Evolutionary conservation across 2,797 vertebrate genomes (phyloP), one percentile per base, ranked within the genome.

Genomic region (Gastrophryne carolinensis): DNA sequence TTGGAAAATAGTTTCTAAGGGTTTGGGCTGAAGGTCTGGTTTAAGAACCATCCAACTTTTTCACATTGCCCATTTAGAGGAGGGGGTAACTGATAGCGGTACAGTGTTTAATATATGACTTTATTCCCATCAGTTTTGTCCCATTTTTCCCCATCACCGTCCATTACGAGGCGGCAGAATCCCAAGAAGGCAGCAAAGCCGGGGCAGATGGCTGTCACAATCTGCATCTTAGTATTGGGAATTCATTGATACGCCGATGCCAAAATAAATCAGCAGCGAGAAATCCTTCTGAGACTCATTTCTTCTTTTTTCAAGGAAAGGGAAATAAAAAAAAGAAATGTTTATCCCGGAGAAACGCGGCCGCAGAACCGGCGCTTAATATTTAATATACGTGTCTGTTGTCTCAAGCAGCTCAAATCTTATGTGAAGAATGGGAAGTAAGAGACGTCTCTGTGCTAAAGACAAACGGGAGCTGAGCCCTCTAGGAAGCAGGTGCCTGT

Each of bases 141-240:
- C 57, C 39, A 52, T 72, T 77, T 77, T 49, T 57, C 80, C 83
- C 83, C 83, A 84, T 88, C 77, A 75, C 80, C 84, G 87, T 87
- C 84, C 79, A 85, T 87, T 86, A 87, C 65, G 77, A 74, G 70
- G 79, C 79, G 84, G 75, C 73, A 11, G 80, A 72, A 66, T 73
- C 86, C 74, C 73, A 81, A 80, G 76, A 84, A 85, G 80, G 83
- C 82, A 80, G 72, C 56, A 78, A 84, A 70, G 76, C 71, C 82
- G 72, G 79, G 84, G 82, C 84, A 87, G 83, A 86, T 84, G 83
- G 80, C 79, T 86, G 81, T 86, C 80, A 81, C 80, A 84, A 78
- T 72, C 68, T 58, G 61, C 68, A 58, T 65, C 47, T 57, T 50
- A 58, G 75, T 65, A 78, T 78, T 62, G 75, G 75, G 75, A 78